Percentiles rank a stretch among this genome's conserved stretches.
phyloP scores from a whole-genome alignment of 1,140 invertebrate species.

The Aphaenogaster ashmeadi region DNA sequence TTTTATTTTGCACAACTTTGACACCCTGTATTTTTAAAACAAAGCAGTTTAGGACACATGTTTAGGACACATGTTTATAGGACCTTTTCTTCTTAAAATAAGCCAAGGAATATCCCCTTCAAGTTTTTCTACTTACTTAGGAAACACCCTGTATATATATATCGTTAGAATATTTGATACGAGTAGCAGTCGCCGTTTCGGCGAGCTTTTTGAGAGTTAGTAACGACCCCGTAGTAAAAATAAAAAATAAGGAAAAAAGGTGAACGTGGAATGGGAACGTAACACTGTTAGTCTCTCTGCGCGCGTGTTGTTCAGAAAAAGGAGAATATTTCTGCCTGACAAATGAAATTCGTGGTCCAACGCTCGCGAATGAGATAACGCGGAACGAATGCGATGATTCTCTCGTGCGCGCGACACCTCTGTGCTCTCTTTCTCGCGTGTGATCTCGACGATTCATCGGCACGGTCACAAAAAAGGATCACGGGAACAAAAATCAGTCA shows the following conservation, averaged over 20 bases:
- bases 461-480: slow-evolving; percentile 47
- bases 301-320: slow-evolving; percentile 14
- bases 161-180: background rate
- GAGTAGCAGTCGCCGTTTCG: background rate
- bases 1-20: too few relatives aligned
- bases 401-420: slow-evolving; percentile 59
- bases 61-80: too few relatives aligned
- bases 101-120: too few relatives aligned
- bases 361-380: slow-evolving; percentile 71
- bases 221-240: background rate
- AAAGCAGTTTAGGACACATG: too few relatives aligned
- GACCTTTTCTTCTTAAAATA: too few relatives aligned
- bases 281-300: background rate
- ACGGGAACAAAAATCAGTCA: slow-evolving; percentile 50
- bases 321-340: slow-evolving; percentile 53
- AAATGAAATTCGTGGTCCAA: slow-evolving; percentile 65
- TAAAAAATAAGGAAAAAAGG: slow-evolving; percentile 3
- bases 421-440: slow-evolving; percentile 18
- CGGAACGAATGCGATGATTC: slow-evolving; percentile 58
- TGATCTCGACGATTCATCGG: slow-evolving; percentile 38
- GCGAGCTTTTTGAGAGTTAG: background rate
- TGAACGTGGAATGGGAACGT: background rate
- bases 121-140: too few relatives aligned
- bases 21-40: too few relatives aligned
- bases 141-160: too few relatives aligned